Percentiles rank a stretch among this genome's conserved stretches.
phyloP scores from a whole-genome alignment of 2,888 invertebrate genomes.

The Altica lythri region DNA sequence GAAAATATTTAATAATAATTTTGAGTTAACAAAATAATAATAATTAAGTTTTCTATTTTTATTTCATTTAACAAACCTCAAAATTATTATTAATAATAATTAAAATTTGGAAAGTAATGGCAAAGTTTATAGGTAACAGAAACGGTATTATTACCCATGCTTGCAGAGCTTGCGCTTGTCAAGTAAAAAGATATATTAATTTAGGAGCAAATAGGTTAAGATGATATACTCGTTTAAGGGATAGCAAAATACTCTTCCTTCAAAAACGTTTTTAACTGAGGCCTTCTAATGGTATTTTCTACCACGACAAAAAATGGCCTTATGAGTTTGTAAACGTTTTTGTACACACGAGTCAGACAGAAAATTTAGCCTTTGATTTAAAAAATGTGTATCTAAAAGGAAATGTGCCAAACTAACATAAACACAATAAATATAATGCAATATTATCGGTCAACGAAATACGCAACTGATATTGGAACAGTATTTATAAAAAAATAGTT shows the following conservation, averaged over 20 bases:
- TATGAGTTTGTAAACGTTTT: slow-evolving; percentile 11
- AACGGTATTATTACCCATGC: slow-evolving; percentile 12
- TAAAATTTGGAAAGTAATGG: not conserved
- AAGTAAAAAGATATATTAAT: slow-evolving; percentile 12
- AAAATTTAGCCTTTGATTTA: not conserved
- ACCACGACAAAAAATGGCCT: too few relatives aligned
- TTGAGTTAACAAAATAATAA: not conserved
- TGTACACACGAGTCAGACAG: not conserved
- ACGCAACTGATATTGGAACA: not conserved
- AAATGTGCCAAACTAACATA: too few relatives aligned
- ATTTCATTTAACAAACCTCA: not conserved
- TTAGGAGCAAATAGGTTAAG: slow-evolving; percentile 25
- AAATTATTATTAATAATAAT: slow-evolving; percentile 1
- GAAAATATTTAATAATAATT: slow-evolving; percentile 3
- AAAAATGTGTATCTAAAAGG: too few relatives aligned
- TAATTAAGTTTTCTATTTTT: too few relatives aligned
- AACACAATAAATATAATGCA: too few relatives aligned
- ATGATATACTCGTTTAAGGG: slow-evolving; percentile 21
- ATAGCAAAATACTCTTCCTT: slow-evolving; percentile 25
- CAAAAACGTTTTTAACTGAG: slow-evolving; percentile 24
- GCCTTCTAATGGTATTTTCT: too few relatives aligned
- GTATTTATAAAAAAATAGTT: too few relatives aligned
- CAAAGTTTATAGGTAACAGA: slow-evolving; percentile 9
- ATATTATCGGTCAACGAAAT: too few relatives aligned
- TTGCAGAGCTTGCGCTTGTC: slow-evolving; percentile 15